Base-by-base conservation (phyloP, 1,140 invertebrate genomes). In the Drosophila ficusphila region DNA sequence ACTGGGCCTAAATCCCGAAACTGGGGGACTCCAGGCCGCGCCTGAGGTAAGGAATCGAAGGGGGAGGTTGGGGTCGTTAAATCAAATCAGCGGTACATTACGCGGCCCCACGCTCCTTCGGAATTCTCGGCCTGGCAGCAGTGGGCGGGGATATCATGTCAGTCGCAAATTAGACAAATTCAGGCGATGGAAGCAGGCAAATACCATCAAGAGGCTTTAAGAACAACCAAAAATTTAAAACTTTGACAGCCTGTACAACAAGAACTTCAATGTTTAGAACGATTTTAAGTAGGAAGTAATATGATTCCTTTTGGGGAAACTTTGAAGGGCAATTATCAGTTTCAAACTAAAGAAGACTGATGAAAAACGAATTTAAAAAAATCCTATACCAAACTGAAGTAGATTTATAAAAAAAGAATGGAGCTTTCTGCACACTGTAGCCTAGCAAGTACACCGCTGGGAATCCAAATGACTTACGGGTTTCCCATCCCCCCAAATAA, bases 61-160 rank as follows among this genome's bases (percentile, higher is more conserved):
- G 4, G 1, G 19, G n/a, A 2, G 8, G 16, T 4, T 0, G n/a
- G 11, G 21, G 12, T 83, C 56, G 72, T 76, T 67, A 83, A 83
- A 83, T 83, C 76, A 85, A 83, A 83, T 83, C 76, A 76, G 62
- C 56, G 81, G 34, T 72, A 76, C 73, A 82, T 82, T 83, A 82
- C 53, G 54, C 60, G 36, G 21, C n/a, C 44, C 44, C 41, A 25
- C 19, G 11, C 39, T 18, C 16, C 19, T 11, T 9, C 14, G 14
- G 12, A 14, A 47, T 70, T 70, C 38, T 21, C 8, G 31, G 2
- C 31, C 31, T 44, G 19, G n/a, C 21, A 21, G 52, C 38, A 51
- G 46, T 60, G 67, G 68, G 38, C n/a, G 31, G 16, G 38, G 42
- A 46, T 18, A 21, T 27, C 16, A 9, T 23, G 23, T 39, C 33